These are phyloP conservation scores for Drosophila maculinotata DNA, from an alignment of 2,888 invertebrate species.

Conservation along the genomic window DNA sequence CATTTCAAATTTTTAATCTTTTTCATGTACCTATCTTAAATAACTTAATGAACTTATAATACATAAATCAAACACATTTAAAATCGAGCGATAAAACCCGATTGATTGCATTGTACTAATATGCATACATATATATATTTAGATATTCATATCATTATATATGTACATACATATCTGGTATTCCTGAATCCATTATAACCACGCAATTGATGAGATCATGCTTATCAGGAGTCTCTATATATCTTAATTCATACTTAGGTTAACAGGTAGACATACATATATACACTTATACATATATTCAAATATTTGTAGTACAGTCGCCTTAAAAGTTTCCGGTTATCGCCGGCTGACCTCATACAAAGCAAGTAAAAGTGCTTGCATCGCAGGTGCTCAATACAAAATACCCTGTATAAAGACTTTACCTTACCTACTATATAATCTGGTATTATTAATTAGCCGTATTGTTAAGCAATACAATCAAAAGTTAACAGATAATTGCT, in stretches of 20 bases:
- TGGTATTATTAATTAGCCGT: too few relatives aligned
- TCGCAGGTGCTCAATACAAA: neutral
- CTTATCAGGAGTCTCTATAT: conserved; percentile 3
- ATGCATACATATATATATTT: neutral
- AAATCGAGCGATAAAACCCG: conserved; percentile 24
- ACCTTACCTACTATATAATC: neutral
- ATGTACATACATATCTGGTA: neutral
- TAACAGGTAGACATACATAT: conserved; percentile 5
- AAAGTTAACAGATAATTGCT: too few relatives aligned
- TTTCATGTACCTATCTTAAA: too few relatives aligned
- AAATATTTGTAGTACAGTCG: conserved; percentile 27
- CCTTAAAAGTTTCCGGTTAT: conserved; percentile 29
- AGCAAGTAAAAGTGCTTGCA: neutral
- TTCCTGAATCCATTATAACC: conserved; percentile 7
- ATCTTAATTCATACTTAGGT: neutral
- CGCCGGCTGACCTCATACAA: conserved; percentile 41
- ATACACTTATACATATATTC: neutral
- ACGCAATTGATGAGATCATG: neutral
- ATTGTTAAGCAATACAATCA: neutral
- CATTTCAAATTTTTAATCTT: too few relatives aligned
- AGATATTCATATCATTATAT: neutral
- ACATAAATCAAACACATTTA: conserved; percentile 14
- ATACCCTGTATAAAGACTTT: conserved; percentile 22
- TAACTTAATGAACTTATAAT: neutral
- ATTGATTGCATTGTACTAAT: conserved; percentile 9